Evolutionary conservation across 2,113 vertebrate genomes (phyloP).

Genomic region (Siphamia tubifer): DNA sequence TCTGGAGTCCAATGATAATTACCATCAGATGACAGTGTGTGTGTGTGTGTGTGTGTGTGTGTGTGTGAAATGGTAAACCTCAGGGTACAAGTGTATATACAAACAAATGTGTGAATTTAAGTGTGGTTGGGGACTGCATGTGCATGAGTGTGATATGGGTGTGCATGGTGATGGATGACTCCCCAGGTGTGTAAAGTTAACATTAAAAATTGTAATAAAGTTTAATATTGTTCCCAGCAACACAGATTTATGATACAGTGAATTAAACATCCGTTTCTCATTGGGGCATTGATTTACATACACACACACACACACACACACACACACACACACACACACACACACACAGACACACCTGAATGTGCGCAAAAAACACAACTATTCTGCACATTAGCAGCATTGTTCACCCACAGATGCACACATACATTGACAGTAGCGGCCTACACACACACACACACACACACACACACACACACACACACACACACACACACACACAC

Average conservation of each 20-base stretch:
- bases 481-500: no score
- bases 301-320: not conserved
- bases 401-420: not conserved
- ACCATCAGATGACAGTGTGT: slow-evolving; percentile 1
- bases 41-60: not conserved
- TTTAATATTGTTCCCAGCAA: slow-evolving; percentile 58
- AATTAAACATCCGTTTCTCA: slow-evolving; percentile 71
- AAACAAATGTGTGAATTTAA: not conserved
- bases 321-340: not conserved
- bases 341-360: not conserved
- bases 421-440: not conserved
- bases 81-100: not conserved
- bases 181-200: slow-evolving; percentile 45
- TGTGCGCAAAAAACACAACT: not conserved
- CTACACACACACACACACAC: not conserved
- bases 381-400: not conserved
- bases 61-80: not conserved
- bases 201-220: slow-evolving; percentile 51
- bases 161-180: slow-evolving; percentile 37
- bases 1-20: slow-evolving; percentile 18
- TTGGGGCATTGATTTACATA: slow-evolving; percentile 41
- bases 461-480: not conserved
- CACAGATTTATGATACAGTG: slow-evolving; percentile 57
- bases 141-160: slow-evolving; percentile 2
- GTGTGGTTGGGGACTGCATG: not conserved